phyloP scores from a whole-genome alignment of 2,113 vertebrate genomes.

The Aviceda subcristata region DNA sequence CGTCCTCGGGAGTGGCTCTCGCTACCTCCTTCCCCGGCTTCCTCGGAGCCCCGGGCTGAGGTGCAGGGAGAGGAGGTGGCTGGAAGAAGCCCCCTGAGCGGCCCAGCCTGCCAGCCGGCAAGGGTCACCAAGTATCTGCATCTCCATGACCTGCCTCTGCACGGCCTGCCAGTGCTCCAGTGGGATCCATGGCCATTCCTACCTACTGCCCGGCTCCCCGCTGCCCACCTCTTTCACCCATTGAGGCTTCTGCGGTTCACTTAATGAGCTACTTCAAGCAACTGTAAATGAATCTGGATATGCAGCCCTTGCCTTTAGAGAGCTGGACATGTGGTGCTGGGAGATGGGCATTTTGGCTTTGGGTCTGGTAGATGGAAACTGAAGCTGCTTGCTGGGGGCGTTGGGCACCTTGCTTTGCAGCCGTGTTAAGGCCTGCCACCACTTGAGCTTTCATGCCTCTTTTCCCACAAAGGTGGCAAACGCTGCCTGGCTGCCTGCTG shows the following conservation, averaged over 20 bases:
- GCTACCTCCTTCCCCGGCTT: no score
- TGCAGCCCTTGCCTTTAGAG: not conserved
- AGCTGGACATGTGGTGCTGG: no score
- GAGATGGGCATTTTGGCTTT: not conserved
- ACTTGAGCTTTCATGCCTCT: not conserved
- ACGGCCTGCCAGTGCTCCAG: not conserved
- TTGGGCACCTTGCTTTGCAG: not conserved
- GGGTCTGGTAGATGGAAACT: not conserved
- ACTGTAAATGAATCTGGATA: not conserved
- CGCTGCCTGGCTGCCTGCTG: not conserved
- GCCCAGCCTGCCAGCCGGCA: no score
- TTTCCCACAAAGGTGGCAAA: not conserved
- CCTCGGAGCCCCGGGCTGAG: not conserved
- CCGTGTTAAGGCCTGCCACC: not conserved
- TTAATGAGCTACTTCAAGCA: accelerated
- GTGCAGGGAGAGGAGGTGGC: not conserved
- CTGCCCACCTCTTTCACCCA: not conserved
- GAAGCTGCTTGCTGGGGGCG: not conserved
- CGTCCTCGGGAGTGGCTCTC: not conserved
- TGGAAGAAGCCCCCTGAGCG: not conserved
- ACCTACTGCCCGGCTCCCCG: accelerated
- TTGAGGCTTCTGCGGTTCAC: not conserved
- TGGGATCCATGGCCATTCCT: not conserved
- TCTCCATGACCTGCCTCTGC: not conserved
- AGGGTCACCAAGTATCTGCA: not conserved